Evolutionary conservation across 2,113 vertebrate genomes (phyloP).

Genomic region (Callipepla squamata): DNA sequence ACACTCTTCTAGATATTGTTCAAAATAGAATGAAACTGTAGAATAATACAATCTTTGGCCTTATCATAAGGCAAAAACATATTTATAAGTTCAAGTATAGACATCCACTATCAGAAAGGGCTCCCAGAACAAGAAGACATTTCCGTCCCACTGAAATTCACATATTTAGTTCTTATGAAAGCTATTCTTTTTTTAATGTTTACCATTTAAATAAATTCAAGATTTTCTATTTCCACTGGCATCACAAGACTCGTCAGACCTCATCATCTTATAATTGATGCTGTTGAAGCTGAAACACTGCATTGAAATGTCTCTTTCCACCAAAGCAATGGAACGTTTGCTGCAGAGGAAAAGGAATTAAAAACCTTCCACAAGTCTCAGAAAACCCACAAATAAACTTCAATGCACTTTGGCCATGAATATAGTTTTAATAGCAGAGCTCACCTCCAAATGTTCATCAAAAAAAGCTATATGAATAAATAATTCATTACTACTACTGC

Average conservation of each 20-base stretch:
- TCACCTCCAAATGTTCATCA: background rate
- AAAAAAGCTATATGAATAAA: background rate
- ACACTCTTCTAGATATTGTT: background rate
- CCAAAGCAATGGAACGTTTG: background rate
- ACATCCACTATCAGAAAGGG: background rate
- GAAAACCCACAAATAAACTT: background rate
- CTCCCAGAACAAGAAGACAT: background rate
- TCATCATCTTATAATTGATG: background rate
- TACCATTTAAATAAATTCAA: background rate
- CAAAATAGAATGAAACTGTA: background rate
- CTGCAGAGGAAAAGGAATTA: background rate
- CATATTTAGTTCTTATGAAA: background rate
- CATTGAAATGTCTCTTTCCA: background rate
- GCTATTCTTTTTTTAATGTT: background rate
- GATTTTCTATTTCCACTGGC: background rate
- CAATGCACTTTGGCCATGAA: background rate
- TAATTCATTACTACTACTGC: background rate
- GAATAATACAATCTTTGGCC: background rate
- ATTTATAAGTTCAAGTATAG: background rate
- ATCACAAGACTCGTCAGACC: background rate
- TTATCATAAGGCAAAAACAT: background rate
- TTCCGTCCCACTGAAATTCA: background rate
- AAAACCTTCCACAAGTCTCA: background rate
- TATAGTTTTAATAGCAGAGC: background rate
- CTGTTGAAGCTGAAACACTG: rapidly evolving